Conservation (phyloP, 37 sponge, comb jelly and placozoan genomes). For the Tethya wilhelma region DNA sequence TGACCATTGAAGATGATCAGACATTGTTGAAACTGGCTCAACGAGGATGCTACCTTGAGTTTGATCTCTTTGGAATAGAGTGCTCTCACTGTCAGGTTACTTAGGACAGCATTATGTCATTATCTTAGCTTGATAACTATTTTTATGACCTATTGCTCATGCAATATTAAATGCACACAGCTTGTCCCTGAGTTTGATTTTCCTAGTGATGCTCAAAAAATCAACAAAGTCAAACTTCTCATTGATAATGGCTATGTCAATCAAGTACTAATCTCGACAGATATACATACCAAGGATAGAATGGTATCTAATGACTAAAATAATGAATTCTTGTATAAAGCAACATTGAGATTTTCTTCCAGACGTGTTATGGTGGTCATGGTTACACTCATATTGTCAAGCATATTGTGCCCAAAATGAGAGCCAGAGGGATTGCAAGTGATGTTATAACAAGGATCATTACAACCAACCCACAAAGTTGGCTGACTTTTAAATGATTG, state of each 20-base stretch:
- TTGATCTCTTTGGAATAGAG: slow-evolving; percentile 74
- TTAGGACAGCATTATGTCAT: no score
- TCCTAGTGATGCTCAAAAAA: slow-evolving; percentile 76
- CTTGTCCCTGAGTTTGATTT: slow-evolving; percentile 12
- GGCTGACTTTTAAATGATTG: slow-evolving; percentile 64
- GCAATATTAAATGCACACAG: background rate
- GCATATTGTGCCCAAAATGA: slow-evolving; percentile 67
- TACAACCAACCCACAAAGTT: slow-evolving; percentile 60
- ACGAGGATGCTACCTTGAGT: slow-evolving; percentile 68
- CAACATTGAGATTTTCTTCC: no score
- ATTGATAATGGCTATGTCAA: slow-evolving; percentile 50
- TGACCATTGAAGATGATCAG: slow-evolving; percentile 42
- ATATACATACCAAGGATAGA: slow-evolving; percentile 75
- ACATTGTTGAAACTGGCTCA: slow-evolving; percentile 51
- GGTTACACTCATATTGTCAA: slow-evolving; percentile 72
- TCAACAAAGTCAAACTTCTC: slow-evolving; percentile 64
- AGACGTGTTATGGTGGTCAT: slow-evolving; percentile 78
- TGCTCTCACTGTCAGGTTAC: slow-evolving; percentile 74
- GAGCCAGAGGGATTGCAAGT: slow-evolving; percentile 47
- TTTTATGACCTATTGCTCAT: background rate
- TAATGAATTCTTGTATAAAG: no score
- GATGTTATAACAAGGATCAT: slow-evolving; percentile 36
- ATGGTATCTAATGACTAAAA: slow-evolving; percentile 54
- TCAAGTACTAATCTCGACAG: slow-evolving; percentile 53
- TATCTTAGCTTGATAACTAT: no score